Conservation (phyloP, 2,797 vertebrate species). For the Dipus sagitta region DNA sequence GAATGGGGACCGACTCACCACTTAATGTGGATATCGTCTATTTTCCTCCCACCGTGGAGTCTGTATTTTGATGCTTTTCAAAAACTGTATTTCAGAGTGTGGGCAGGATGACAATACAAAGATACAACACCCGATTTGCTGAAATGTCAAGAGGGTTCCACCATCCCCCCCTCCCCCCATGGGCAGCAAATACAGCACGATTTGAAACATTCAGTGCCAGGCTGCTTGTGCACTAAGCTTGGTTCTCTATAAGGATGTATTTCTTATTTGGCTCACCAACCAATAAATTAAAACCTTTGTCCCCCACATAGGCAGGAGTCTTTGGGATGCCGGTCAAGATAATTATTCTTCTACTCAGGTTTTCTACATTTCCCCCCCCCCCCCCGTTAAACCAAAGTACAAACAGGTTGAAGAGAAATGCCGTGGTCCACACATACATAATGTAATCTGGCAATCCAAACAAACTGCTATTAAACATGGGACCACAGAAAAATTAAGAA, state of each 20-base stretch:
- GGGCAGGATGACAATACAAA: conserved; percentile 38
- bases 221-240: background rate
- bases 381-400: background rate
- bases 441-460: conserved; percentile 17
- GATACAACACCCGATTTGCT: background rate
- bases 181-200: background rate
- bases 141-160: background rate
- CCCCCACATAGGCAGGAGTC: conserved; percentile 13
- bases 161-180: too few species aligned
- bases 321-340: background rate
- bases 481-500: background rate
- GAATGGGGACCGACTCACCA: background rate
- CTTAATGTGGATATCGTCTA: background rate
- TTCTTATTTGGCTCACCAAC: conserved; percentile 39
- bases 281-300: conserved; percentile 27
- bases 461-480: conserved; percentile 40
- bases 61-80: conserved; percentile 55
- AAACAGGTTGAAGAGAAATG: background rate
- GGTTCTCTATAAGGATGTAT: background rate
- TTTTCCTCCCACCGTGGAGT: background rate
- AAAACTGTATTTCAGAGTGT: conserved; percentile 32
- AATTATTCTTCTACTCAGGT: background rate
- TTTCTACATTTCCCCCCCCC: conserved; percentile 13
- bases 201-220: background rate
- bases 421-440: background rate